These are phyloP conservation scores for Macroramphosus scolopax DNA, from an alignment of 2,797 vertebrate species.

Conservation along the genomic window DNA sequence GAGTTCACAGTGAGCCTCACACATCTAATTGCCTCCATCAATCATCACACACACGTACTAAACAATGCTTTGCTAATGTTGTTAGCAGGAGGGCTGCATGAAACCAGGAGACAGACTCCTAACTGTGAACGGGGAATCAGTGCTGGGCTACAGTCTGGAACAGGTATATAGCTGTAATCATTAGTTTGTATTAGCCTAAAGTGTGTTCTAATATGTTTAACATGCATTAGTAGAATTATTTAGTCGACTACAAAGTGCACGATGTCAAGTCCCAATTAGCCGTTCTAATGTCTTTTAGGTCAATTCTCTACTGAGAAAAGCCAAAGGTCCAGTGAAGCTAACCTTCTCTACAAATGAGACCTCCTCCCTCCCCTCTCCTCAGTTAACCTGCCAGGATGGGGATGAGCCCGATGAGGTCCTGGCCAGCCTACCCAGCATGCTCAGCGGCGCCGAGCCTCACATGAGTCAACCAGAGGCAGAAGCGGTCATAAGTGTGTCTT, in stretches of 20 bases:
- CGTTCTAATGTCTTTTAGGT: conserved; percentile 71
- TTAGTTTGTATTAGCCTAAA: background rate
- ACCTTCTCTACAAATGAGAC: conserved; percentile 75
- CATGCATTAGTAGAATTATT: background rate
- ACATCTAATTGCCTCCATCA: no score
- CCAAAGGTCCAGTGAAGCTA: conserved; percentile 79
- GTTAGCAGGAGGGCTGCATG: conserved; percentile 83
- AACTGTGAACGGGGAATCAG: conserved; percentile 85
- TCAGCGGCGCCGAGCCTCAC: conserved; percentile 5
- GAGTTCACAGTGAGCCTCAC: no score
- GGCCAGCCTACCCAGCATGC: conserved; percentile 39
- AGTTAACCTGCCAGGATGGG: conserved; percentile 42
- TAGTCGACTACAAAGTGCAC: background rate
- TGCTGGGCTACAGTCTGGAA: conserved; percentile 81
- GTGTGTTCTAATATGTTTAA: background rate
- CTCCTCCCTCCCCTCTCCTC: conserved; percentile 29
- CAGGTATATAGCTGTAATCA: conserved; percentile 72
- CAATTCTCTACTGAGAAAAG: conserved; percentile 79
- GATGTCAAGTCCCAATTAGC: conserved; percentile 2
- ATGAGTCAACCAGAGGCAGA: conserved; percentile 77
- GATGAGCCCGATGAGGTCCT: conserved; percentile 44
- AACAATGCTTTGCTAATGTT: background rate
- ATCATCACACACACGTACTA: background rate
- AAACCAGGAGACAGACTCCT: conserved; percentile 83
- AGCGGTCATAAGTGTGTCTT: conserved; percentile 79